Base-by-base conservation (phyloP, 2,888 invertebrate species). In the Machimus atricapillus region DNA sequence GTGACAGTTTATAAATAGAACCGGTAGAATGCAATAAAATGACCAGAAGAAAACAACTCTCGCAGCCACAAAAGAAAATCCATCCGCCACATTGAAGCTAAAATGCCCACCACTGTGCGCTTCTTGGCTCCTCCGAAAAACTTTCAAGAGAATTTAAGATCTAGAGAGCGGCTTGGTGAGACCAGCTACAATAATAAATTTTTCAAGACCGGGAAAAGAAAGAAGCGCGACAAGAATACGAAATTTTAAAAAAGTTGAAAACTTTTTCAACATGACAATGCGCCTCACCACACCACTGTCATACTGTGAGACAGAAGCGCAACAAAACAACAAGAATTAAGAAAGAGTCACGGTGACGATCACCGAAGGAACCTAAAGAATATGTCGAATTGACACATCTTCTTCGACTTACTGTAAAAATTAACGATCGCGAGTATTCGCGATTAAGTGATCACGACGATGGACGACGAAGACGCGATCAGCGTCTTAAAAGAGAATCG, bases 1-100 rank as follows among this genome's bases (percentile, higher is more conserved):
- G 88, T 88, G 88, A 88, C 88, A 88, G 87, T 87, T 88, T 88
- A 88, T 81, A 88, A 88, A 88, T 88, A 88, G 88, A 88, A 87
- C 88, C 81, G 86, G 88, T 88, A 87, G 88, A 88, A 87, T 87
- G 82, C 86, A 88, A 86, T 87, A 76, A 86, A 78, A 86, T 78
- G 83, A 83, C 83, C 83, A 83, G 66, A 83, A 83, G 83, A 40
- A 23, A 83, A 83, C 14, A 40, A 83, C 37, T 58, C 52, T n/a
- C n/a, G 52, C 66, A 40, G 34, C 23, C 9, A 83, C 66, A 83
- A 83, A 58, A 83, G 73, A 58, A 83, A 83, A 40, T 31, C 27
- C 52, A 81, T 52, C 81, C 52, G 52, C 43, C 16, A 52, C 8
- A 52, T 52, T n/a, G n/a, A 52, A 7, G n/a, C 52, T n/a, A 7